phyloP scores from a whole-genome alignment of 2,113 vertebrate genomes.

The Bos indicus region DNA sequence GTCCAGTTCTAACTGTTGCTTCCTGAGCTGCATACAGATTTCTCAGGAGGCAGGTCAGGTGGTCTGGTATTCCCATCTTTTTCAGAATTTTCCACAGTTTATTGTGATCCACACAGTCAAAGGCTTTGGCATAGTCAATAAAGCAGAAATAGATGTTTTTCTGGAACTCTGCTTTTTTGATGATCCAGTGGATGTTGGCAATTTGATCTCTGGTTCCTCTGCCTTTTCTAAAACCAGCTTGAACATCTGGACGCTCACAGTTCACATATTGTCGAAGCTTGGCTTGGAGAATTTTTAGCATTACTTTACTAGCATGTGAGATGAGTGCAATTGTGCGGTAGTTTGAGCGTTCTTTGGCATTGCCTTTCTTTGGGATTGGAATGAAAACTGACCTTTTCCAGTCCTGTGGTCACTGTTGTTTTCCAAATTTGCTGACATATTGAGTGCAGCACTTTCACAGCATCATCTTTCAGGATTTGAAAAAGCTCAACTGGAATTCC shows the following conservation, averaged over 20 bases:
- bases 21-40: background rate
- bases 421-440: background rate
- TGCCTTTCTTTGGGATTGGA: background rate
- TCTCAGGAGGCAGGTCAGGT: background rate
- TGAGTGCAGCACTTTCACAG: background rate
- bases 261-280: background rate
- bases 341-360: background rate
- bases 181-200: background rate
- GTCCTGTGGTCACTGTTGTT: background rate
- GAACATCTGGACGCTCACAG: background rate
- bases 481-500: background rate
- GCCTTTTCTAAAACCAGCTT: background rate
- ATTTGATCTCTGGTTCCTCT: background rate
- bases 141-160: background rate
- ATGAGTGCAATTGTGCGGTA: accelerated
- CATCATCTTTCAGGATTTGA: background rate
- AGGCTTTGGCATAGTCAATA: background rate
- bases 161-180: background rate
- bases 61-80: background rate
- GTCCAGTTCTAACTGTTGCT: background rate
- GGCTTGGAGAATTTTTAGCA: background rate
- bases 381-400: background rate
- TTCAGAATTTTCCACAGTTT: background rate
- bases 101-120: background rate
- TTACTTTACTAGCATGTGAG: background rate